Conservation (phyloP, 2,797 vertebrate species). For the Eospalax fontanierii region DNA sequence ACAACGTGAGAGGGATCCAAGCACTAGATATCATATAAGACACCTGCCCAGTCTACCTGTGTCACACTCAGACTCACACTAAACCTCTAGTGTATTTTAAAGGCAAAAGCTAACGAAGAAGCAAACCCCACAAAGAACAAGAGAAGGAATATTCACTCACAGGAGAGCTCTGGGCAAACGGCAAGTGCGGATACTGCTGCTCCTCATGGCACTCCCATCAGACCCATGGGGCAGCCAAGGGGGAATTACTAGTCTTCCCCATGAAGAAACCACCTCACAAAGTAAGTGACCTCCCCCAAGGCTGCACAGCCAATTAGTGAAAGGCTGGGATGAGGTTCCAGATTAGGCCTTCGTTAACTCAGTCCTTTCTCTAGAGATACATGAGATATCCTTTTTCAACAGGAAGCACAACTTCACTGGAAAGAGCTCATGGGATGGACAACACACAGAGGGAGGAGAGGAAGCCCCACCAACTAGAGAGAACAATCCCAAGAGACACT, state of each 20-base stretch:
- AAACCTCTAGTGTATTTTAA: neutral
- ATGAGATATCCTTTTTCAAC: neutral
- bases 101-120: neutral
- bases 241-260: neutral
- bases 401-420: neutral
- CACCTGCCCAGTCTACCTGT: too few species aligned
- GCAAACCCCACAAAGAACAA: neutral
- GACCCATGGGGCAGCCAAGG: neutral
- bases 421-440: neutral
- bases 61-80: neutral
- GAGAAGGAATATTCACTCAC: neutral
- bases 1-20: neutral
- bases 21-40: neutral
- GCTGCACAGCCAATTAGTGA: neutral
- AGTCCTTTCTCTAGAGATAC: neutral
- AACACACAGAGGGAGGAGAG: neutral
- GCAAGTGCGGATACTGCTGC: accelerated
- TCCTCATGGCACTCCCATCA: neutral
- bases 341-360: neutral
- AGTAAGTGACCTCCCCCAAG: neutral
- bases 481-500: neutral
- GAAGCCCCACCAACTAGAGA: neutral
- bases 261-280: neutral
- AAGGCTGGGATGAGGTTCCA: neutral
- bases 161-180: neutral